Evolutionary conservation across 53 echinoderm and acorn worm genomes (phyloP).

Genomic region (Luidia sarsii): DNA sequence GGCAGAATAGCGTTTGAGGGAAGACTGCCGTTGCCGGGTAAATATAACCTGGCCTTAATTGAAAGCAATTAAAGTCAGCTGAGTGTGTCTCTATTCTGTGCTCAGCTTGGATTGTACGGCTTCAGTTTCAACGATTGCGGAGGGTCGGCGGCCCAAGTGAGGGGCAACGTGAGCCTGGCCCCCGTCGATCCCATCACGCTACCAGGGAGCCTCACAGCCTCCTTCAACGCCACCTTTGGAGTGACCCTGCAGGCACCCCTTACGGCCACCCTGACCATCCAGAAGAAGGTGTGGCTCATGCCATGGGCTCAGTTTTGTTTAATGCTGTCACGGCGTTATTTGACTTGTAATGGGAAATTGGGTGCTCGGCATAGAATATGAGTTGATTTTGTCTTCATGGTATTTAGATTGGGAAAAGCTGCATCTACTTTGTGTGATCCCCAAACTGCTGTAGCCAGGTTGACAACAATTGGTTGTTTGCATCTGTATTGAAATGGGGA

Average conservation of each 20-base stretch:
- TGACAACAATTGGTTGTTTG: no score
- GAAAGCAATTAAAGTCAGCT: not conserved
- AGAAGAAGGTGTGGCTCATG: slow-evolving; percentile 52
- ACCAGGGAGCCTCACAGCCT: slow-evolving; percentile 54
- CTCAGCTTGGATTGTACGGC: slow-evolving; percentile 9
- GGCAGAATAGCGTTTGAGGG: no score
- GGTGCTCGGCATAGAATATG: no score
- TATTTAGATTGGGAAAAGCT: no score
- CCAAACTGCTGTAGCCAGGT: no score
- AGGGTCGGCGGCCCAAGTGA: slow-evolving; percentile 35
- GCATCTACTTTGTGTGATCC: no score
- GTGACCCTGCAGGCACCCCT: slow-evolving; percentile 45
- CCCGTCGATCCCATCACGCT: slow-evolving; percentile 54
- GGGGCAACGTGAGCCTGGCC: slow-evolving; percentile 47
- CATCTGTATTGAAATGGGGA: no score
- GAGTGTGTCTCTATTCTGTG: not conserved
- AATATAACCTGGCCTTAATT: no score
- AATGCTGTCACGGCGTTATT: not conserved
- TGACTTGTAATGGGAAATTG: not conserved
- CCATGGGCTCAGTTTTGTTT: not conserved
- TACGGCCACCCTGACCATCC: slow-evolving; percentile 30
- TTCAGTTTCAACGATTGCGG: slow-evolving; percentile 59
- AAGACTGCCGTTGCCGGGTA: no score
- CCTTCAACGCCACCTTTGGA: slow-evolving; percentile 46
- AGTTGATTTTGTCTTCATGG: no score